Evolutionary conservation across 2,888 invertebrate species (phyloP), one percentile per base, ranked within the genome.

Genomic region (Agrochola litura): DNA sequence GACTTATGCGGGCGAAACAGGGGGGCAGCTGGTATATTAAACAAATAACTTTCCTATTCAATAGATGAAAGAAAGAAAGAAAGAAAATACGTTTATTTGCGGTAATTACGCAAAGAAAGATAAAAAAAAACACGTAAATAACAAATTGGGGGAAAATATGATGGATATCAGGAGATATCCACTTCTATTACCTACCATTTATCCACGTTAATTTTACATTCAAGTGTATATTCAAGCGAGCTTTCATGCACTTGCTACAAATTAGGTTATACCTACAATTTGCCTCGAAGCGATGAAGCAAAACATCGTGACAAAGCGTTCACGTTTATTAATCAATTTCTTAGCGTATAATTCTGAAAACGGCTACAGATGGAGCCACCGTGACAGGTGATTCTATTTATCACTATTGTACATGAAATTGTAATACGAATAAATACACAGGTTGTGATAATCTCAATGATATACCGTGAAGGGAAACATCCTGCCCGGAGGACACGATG

Each of bases 241-340:
- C 60, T 79, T 60, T 80, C 54, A 66, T n/a, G 66, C 46, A 66
- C 9, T 81, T n/a, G 58, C 37, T 6, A 19, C 82, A 56, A 75
- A 81, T 80, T 68, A 75, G 64, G 68, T 69, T 76, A 61, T 41
- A 76, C 81, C 73, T 56, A 81, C 56, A 81, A 81, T 82, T 77
- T 77, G 12, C 61, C 64, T 61, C 19, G 5, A 67, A 30, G 82
- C 77, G 82, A 81, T 84, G 85, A 76, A 54, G 85, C 79, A 79
- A 82, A 75, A 58, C 41, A 1, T 85, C 83, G 84, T 85, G 84
- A 82, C 82, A 77, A 12, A 58, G 64, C 25, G 37, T 30, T 64
- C 83, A 85, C 82, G 86, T 58, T 82, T 82, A 71, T 77, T 79
- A 71, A 85, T 85, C 79, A 82, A 85, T 85, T 82, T 81, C 65